Evolutionary conservation across 2,113 vertebrate genomes (phyloP).

Genomic region (Mesembrinibis cayennensis): DNA sequence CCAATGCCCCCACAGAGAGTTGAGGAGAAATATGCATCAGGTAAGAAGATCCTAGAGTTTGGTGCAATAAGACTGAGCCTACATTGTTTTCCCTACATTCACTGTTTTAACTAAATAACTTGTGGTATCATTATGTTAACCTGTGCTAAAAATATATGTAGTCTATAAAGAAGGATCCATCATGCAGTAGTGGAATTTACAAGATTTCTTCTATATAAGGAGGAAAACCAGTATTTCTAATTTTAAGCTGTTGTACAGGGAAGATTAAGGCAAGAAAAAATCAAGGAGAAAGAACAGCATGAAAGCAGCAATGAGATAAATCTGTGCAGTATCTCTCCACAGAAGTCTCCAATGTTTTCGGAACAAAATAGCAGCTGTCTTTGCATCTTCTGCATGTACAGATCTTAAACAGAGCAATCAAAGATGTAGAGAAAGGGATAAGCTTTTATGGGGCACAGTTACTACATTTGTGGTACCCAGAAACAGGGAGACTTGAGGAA

Average conservation of each 20-base stretch:
- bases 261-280: background rate
- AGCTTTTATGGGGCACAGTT: background rate
- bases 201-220: background rate
- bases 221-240: background rate
- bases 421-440: background rate
- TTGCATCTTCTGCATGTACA: background rate
- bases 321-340: background rate
- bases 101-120: background rate
- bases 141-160: background rate
- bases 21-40: background rate
- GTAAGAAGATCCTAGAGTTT: background rate
- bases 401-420: background rate
- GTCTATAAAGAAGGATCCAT: background rate
- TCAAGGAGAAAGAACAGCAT: background rate
- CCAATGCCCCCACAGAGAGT: background rate
- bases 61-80: background rate
- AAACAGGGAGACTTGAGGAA: background rate
- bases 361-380: background rate
- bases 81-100: background rate
- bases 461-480: background rate
- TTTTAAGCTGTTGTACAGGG: background rate
- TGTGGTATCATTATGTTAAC: background rate
- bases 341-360: background rate
- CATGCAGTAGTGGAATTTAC: background rate
- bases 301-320: background rate